Percentiles rank a stretch among this genome's conserved stretches.
Evolutionary conservation across 2,888 invertebrate species (phyloP).

Genomic region (Pachliopta kotzebuea): DNA sequence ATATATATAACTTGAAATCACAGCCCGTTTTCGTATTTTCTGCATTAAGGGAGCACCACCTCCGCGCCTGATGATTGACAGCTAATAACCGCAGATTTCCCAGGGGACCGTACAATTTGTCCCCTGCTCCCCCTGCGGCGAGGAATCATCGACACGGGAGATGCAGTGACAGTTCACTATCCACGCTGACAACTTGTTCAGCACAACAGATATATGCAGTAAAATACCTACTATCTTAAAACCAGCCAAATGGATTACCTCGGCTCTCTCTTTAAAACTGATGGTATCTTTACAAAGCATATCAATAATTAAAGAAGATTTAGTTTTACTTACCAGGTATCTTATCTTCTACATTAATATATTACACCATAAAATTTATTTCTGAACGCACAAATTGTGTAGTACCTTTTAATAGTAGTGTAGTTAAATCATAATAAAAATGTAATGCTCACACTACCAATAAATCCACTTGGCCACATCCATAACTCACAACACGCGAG

Average conservation of each 20-base stretch:
- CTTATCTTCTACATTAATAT: too few relatives aligned
- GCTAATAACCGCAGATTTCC: slow-evolving; percentile 74
- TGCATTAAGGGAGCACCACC: slow-evolving; percentile 32
- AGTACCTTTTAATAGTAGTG: too few relatives aligned
- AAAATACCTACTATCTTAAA: background rate
- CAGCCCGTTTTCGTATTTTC: slow-evolving; percentile 25
- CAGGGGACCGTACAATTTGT: slow-evolving; percentile 60
- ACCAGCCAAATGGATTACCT: too few relatives aligned
- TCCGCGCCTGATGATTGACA: slow-evolving; percentile 61
- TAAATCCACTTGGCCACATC: slow-evolving; percentile 17
- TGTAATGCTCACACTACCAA: background rate
- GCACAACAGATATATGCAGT: background rate
- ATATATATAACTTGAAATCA: slow-evolving; percentile 10
- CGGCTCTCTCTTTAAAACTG: too few relatives aligned
- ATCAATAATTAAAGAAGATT: too few relatives aligned
- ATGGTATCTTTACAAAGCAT: too few relatives aligned
- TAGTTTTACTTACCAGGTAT: too few relatives aligned
- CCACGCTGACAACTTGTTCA: slow-evolving; percentile 7
- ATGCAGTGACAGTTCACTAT: slow-evolving; percentile 19
- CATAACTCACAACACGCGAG: slow-evolving; percentile 19
- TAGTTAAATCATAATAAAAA: too few relatives aligned
- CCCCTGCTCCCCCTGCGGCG: slow-evolving; percentile 37
- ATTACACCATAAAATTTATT: too few relatives aligned
- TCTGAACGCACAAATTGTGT: too few relatives aligned
- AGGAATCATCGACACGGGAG: slow-evolving; percentile 29